Evolutionary conservation across 1,140 invertebrate species (phyloP).

Genomic region (Drosophila baimaii): DNA sequence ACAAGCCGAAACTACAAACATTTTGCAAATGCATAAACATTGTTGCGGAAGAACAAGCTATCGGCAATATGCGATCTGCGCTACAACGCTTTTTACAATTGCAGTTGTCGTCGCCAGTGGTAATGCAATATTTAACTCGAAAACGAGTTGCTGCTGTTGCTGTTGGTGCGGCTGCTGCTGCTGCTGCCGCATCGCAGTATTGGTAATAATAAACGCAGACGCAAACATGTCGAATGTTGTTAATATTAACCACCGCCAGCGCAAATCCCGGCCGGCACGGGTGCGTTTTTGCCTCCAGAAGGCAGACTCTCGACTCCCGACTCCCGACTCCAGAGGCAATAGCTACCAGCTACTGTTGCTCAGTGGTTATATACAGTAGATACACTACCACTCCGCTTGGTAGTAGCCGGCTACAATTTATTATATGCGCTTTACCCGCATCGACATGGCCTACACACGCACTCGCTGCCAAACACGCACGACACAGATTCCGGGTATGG

Average conservation of each 20-base stretch:
- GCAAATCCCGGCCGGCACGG: constrained; percentile 35
- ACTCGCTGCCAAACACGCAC: constrained; percentile 57
- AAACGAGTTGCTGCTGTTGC: constrained; percentile 53
- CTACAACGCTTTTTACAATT: constrained; percentile 48
- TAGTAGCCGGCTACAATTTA: constrained; percentile 77
- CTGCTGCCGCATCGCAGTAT: constrained; percentile 35
- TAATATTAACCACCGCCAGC: constrained; percentile 57
- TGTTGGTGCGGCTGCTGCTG: not conserved
- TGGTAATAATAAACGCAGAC: constrained; percentile 70
- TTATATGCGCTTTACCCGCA: constrained; percentile 74
- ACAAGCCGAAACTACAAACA: constrained; percentile 52
- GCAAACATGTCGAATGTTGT: constrained; percentile 73
- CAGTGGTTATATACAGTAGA: constrained; percentile 17
- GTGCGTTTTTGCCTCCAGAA: constrained; percentile 29
- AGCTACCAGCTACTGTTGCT: constrained; percentile 35
- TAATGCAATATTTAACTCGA: constrained; percentile 57
- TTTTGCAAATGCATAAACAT: constrained; percentile 45
- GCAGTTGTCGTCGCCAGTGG: constrained; percentile 53
- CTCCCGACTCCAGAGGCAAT: constrained; percentile 16
- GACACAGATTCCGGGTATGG: constrained; percentile 38
- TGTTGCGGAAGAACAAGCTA: constrained; percentile 38
- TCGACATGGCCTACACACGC: constrained; percentile 74
- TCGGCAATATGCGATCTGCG: constrained; percentile 43
- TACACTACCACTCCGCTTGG: constrained; percentile 40
- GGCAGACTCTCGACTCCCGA: not conserved